Base-by-base conservation (phyloP, 1,140 invertebrate genomes). In the Liolophura sinensis region DNA sequence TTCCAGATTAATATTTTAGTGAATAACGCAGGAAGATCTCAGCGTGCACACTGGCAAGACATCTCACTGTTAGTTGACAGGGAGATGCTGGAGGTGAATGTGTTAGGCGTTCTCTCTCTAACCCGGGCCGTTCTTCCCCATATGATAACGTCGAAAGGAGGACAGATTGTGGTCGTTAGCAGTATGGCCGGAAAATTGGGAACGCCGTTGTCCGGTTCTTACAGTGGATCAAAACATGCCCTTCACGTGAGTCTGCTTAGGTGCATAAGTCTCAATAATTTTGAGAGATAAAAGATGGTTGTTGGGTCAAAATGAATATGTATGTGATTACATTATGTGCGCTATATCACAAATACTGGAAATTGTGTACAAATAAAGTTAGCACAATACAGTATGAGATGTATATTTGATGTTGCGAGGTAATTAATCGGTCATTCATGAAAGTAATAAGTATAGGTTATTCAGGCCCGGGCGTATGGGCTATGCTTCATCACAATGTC, bases 41-140 rank as follows among this genome's bases (percentile, higher is more conserved):
- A 95, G 82, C 81, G 92, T 67, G 91, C 91, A 3, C 67, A 78
- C 40, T 94, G 92, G 89, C 89, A 91, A 68, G 85, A 91, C 1
- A 93, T 92, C 65, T 88, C 92, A 4, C 59, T 92, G 0, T 73
- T 84, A 60, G 92, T 95, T 0, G 92, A 95, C 77, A 86, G 86
- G 63, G 88, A 91, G 65, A 82, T 93, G 65, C 93, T 94, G 76
- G 88, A 93, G 18, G 76, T 94, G 52, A 93, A 94, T 80, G 92
- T 93, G 0, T 92, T 95, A 71, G 87, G 89, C 0, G 80, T 89
- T 15, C 73, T 95, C 0, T 88, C 90, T 69, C 84, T 95, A 22
- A 72, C 78, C 50, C 72, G 71, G n/a, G 75, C 70, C n/a, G 73
- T 81, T 11, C 52, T 81, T 4, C 73, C 75, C 4, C 63, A 73